Conservation (phyloP, 2,113 vertebrate genomes). For the Ursus arctos region DNA sequence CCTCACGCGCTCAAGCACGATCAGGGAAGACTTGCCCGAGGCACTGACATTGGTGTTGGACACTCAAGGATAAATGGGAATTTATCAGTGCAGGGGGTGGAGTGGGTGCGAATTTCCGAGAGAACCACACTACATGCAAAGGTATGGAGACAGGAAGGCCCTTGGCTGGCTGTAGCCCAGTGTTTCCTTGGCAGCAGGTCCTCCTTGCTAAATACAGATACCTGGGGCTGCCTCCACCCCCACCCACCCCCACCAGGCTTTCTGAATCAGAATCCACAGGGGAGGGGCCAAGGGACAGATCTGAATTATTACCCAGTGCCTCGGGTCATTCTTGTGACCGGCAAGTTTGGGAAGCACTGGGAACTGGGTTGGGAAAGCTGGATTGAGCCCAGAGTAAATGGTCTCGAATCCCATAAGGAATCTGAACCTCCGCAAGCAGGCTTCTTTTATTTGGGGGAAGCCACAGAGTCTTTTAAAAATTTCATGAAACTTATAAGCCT, state of each 20-base stretch:
- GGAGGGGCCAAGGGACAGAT: neutral
- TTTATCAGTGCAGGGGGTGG: fast-evolving
- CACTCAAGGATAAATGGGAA: neutral
- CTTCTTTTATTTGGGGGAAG: neutral
- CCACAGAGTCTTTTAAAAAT: neutral
- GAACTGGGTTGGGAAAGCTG: neutral
- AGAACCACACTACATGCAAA: fast-evolving
- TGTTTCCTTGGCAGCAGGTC: neutral
- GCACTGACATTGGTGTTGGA: neutral
- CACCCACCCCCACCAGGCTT: neutral
- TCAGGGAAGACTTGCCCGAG: neutral
- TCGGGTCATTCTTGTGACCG: neutral
- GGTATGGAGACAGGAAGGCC: neutral
- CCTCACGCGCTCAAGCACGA: neutral
- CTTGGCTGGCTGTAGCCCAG: neutral
- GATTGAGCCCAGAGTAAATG: neutral
- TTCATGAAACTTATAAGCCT: neutral
- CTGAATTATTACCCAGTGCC: neutral
- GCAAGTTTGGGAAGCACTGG: neutral
- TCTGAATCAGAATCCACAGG: neutral
- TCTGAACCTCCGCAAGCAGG: neutral
- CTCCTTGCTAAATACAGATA: neutral
- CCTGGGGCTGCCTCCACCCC: neutral
- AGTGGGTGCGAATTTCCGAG: neutral
- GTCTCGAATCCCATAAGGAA: neutral